Conservation (phyloP, 2,888 invertebrate species). For the Labia minor region DNA sequence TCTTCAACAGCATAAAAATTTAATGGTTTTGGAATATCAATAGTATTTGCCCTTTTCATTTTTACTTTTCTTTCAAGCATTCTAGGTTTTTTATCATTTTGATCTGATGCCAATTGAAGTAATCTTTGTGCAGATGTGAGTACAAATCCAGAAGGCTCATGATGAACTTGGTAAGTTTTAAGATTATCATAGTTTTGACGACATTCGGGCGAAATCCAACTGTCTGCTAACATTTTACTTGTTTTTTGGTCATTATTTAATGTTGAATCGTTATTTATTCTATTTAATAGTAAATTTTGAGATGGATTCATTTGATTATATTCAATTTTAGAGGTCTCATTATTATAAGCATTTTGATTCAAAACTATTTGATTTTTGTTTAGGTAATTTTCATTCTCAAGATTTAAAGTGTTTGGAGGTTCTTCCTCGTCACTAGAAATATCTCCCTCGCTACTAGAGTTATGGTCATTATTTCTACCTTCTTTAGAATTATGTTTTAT, state of each 20-base stretch:
- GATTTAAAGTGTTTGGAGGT: background rate
- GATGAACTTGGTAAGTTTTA: background rate
- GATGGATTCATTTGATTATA: background rate
- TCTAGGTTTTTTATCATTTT: slow-evolving; percentile 24
- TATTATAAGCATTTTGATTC: background rate
- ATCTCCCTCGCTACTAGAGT: slow-evolving; percentile 25
- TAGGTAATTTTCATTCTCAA: background rate
- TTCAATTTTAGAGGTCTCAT: background rate
- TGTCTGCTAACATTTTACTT: slow-evolving; percentile 1
- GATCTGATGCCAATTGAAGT: slow-evolving; percentile 29
- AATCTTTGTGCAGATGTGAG: slow-evolving; percentile 28
- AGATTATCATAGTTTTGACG: background rate
- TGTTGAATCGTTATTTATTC: background rate
- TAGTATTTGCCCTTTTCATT: slow-evolving; percentile 81
- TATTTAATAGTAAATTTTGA: background rate
- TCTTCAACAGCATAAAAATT: slow-evolving; percentile 35
- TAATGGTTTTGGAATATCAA: slow-evolving; percentile 68
- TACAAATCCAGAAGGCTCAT: background rate
- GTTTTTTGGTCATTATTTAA: background rate
- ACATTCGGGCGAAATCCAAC: slow-evolving; percentile 16
- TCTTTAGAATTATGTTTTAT: slow-evolving; percentile 7
- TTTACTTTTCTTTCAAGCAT: slow-evolving; percentile 52
- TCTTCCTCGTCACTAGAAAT: slow-evolving; percentile 29
- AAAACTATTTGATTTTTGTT: background rate
- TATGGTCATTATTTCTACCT: background rate